Evolutionary conservation across 1,140 invertebrate genomes (phyloP).

Genomic region (Drosophila orena): DNA sequence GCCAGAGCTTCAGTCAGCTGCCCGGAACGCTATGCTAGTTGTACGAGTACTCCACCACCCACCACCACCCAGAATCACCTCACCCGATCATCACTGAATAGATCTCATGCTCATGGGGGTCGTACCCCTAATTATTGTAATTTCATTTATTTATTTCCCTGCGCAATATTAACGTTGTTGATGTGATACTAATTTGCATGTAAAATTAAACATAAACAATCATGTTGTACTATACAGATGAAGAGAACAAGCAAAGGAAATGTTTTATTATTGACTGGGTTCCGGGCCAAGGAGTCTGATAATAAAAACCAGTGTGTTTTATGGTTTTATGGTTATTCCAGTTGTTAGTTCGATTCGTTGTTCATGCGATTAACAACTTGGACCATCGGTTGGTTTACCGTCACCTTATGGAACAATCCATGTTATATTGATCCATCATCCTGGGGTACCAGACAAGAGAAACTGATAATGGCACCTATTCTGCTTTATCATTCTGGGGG

Average conservation of each 20-base stretch:
- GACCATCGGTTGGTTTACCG: neutral
- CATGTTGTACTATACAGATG: slow-evolving; percentile 37
- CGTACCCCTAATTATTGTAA: slow-evolving; percentile 36
- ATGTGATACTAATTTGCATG: slow-evolving; percentile 79
- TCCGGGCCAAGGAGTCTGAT: neutral
- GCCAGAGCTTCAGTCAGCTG: slow-evolving; percentile 71
- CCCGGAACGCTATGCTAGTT: slow-evolving; percentile 68
- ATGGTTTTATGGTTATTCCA: neutral
- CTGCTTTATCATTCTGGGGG: neutral
- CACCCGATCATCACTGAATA: slow-evolving; percentile 32
- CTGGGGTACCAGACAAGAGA: neutral
- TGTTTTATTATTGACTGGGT: neutral
- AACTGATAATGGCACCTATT: neutral
- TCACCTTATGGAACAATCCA: too few relatives aligned
- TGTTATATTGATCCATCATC: neutral
- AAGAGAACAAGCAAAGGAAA: slow-evolving; percentile 11
- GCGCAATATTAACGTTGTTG: slow-evolving; percentile 76
- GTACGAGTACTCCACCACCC: too few relatives aligned
- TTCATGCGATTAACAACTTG: neutral
- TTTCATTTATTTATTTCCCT: slow-evolving; percentile 68
- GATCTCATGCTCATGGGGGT: slow-evolving; percentile 61
- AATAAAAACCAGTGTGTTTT: neutral
- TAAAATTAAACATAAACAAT: slow-evolving; percentile 67
- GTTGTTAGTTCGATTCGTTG: neutral
- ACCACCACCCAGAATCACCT: neutral